Evolutionary conservation across 2,888 invertebrate species (phyloP).

Genomic region (Chrysomela aeneicollis): DNA sequence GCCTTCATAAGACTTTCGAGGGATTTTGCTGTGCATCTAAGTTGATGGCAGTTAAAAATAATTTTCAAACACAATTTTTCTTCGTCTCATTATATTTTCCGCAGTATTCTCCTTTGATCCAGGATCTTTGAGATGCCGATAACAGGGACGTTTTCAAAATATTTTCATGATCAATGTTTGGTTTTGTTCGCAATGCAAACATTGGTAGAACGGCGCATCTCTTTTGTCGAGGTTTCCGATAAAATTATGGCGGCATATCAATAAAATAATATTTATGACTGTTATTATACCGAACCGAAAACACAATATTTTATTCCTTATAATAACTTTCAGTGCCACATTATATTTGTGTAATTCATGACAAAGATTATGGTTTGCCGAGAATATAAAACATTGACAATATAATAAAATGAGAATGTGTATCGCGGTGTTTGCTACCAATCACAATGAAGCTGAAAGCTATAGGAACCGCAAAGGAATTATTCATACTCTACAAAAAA

Average conservation of each 20-base stretch:
- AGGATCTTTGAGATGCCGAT: background rate
- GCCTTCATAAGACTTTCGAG: no score
- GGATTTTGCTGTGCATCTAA: no score
- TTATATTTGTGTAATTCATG: conserved; percentile 1
- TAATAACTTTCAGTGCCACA: background rate
- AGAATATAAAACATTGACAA: background rate
- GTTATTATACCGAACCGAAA: conserved; percentile 1
- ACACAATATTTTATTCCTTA: background rate
- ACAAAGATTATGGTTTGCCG: background rate
- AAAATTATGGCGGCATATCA: conserved; percentile 1
- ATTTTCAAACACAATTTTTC: no score
- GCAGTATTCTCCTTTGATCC: no score
- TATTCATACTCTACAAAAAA: no score
- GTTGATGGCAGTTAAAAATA: no score
- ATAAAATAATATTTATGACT: background rate
- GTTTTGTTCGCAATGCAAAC: background rate
- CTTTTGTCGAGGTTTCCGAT: background rate
- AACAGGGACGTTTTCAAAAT: background rate
- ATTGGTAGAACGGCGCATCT: background rate
- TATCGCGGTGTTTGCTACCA: background rate
- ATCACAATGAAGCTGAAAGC: no score
- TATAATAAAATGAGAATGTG: background rate
- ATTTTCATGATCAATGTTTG: background rate
- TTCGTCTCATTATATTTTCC: no score
- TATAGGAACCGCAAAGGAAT: no score